Evolutionary conservation across 2,113 vertebrate genomes (phyloP), one percentile per base, ranked within the genome.

Genomic region (Poeciliopsis retropinna): DNA sequence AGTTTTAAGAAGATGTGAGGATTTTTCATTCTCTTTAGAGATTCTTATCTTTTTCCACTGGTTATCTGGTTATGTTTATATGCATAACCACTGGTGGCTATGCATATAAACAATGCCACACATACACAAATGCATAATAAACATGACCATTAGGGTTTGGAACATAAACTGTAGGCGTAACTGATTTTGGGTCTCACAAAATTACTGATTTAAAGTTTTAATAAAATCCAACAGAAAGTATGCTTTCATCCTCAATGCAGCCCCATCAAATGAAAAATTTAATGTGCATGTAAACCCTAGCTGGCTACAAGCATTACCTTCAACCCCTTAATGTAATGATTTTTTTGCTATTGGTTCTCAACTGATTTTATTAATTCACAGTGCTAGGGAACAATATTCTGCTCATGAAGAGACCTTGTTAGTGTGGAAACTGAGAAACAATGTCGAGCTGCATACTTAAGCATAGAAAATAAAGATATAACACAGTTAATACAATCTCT

Each of bases 111-210:
- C 83, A 87, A 84, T 73, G n/a, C 64, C 60, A 30, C 72, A 87
- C 90, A 85, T 88, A 87, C 69, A 91, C 89, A 84, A 92, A 92
- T 88, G 91, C 63, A 85, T 89, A 80, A 85, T 76, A 32, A 25
- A 68, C 64, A 28, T 39, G 70, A 83, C 67, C 80, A 60, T 64
- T 65, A 70, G 54, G 67, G 63, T 47, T 75, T 62, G 63, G 30
- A 63, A 1, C 17, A 65, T 67, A 64, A 72, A 81, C 61, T 60
- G 30, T 15, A 25, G 73, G 64, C 84, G 9, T 62, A 25, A 69
- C 47, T 54, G 47, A 54, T 54, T 19, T 41, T 13, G 39, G 39
- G 13, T 41, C 14, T 41, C 39, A 41, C 14, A 15, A 1, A 1
- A 41, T 41, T 47, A 17, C 17, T 47, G 17, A 19, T 19, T 47